Evolutionary conservation across 2,113 vertebrate species (phyloP), one percentile per base, ranked within the genome.

Genomic region (Cygnus atratus): DNA sequence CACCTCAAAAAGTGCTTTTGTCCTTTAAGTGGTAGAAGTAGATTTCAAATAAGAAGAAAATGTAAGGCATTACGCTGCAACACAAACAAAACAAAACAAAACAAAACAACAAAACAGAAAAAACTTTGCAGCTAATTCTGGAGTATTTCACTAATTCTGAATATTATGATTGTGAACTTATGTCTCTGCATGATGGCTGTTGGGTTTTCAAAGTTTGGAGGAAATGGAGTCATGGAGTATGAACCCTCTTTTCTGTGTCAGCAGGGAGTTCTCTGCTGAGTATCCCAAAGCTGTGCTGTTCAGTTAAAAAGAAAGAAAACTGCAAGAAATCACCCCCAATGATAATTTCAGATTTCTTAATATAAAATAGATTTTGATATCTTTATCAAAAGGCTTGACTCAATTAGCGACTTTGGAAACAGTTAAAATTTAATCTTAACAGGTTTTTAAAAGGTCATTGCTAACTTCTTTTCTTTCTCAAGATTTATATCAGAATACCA

Each of bases 251-350:
- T 37, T 33, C 19, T 6, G 8, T 58, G 22, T 90, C 57, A 52
- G 22, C 16, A 74, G 13, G 9, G 1, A 3, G 17, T 20, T 67
- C 0, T 1, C n/a, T 77, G 19, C 29, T 46, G 11, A 66, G 15
- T 21, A 37, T 11, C 13, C 19, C 3, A 41, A 66, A 26, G 14
- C 29, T 71, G 57, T 41, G 6, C 80, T 59, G 11, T 50, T 58
- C 26, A 37, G 6, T 33, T 66, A 11, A 79, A 71, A 75, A 52
- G 78, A 58, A 67, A 29, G 7, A 13, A 62, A 82, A 37, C 19
- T 22, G 29, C 17, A 25, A 71, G 19, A 11, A 89, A 71, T 3
- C 3, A 37, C 18, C 11, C 41, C 21, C 16, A 72, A 33, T 0
- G 15, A 70, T 22, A 73, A 66, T 8, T 62, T 59, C 26, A 43